These are phyloP conservation scores for Plecotus auritus DNA, from an alignment of 2,113 vertebrate species.

Conservation along the genomic window DNA sequence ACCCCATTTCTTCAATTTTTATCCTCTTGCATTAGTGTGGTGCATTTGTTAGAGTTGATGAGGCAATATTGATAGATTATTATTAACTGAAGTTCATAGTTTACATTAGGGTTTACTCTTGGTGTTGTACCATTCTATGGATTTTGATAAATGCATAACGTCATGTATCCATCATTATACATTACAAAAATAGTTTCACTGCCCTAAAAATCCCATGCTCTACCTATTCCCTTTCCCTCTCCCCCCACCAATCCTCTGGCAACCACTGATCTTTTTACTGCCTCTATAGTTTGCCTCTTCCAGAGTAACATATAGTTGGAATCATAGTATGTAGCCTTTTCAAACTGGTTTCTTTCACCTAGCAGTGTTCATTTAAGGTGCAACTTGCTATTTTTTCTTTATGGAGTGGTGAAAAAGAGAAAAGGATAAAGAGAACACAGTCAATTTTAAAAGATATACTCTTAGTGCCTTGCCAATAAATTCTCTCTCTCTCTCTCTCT, in stretches of 20 bases:
- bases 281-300: background rate
- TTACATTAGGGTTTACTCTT: background rate
- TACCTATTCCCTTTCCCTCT: background rate
- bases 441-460: slow-evolving; percentile 71
- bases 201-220: background rate
- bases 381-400: slow-evolving; percentile 58
- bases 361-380: background rate
- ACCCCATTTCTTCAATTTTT: background rate
- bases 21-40: background rate
- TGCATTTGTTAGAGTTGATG: background rate
- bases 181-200: background rate
- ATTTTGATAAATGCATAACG: background rate
- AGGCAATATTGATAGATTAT: background rate
- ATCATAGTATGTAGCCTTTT: background rate
- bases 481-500: background rate
- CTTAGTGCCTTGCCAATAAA: slow-evolving; percentile 15
- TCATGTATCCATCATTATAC: background rate
- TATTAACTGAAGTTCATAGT: background rate
- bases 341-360: background rate
- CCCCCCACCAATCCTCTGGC: background rate
- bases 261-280: background rate
- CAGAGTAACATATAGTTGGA: background rate
- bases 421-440: slow-evolving; percentile 68
- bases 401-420: slow-evolving; percentile 66
- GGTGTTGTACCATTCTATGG: background rate